Evolutionary conservation across 2,888 invertebrate genomes (phyloP).

Genomic region (Poecilus cupreus): DNA sequence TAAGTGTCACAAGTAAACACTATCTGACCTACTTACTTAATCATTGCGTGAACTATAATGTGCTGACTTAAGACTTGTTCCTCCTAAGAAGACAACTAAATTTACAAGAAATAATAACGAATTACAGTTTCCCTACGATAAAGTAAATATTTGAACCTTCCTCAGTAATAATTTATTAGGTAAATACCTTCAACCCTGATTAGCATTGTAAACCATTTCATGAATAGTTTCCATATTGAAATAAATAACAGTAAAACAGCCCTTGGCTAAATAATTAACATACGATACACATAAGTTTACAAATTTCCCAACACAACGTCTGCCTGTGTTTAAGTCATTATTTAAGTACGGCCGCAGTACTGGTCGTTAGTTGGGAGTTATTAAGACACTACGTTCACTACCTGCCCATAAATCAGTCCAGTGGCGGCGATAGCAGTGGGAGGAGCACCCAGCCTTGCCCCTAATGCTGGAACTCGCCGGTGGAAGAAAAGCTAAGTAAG

Average conservation of each 20-base stretch:
- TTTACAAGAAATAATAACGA: too few species aligned
- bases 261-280: slow-evolving; percentile 44
- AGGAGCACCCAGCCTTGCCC: neutral
- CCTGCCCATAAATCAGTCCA: slow-evolving; percentile 44
- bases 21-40: too few species aligned
- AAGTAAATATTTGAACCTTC: too few species aligned
- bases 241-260: slow-evolving; percentile 37
- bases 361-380: slow-evolving; percentile 50
- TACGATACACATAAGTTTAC: slow-evolving; percentile 41
- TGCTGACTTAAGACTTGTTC: too few species aligned
- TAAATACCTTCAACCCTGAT: neutral
- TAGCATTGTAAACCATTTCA: slow-evolving; percentile 1
- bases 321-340: slow-evolving; percentile 51
- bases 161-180: neutral
- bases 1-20: too few species aligned
- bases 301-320: slow-evolving; percentile 37
- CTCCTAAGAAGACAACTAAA: too few species aligned
- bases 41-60: too few species aligned
- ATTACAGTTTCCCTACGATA: too few species aligned
- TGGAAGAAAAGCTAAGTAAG: neutral
- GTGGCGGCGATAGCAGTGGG: slow-evolving; percentile 26
- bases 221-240: slow-evolving; percentile 7
- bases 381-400: slow-evolving; percentile 48
- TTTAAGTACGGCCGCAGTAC: slow-evolving; percentile 22
- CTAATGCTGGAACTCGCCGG: neutral